Evolutionary conservation across 2,113 vertebrate species (phyloP).

Genomic region (Gorsachius goisagi): DNA sequence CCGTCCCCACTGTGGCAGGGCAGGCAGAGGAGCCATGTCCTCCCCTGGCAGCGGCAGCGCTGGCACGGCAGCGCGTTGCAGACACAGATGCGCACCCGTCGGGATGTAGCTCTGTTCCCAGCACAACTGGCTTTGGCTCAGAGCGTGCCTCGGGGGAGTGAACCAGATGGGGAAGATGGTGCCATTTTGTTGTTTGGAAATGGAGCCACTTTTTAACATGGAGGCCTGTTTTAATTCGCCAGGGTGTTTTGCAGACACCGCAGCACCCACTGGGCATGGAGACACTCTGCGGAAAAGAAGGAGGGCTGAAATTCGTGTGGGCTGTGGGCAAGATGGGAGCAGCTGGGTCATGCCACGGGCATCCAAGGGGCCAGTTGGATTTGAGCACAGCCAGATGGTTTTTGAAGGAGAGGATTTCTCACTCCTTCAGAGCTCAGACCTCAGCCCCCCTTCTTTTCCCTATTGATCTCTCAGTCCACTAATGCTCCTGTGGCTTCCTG

Average conservation of each 20-base stretch:
- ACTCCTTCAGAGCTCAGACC: background rate
- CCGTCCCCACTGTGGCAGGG: rapidly evolving
- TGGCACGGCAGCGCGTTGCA: background rate
- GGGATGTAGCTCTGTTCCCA: slow-evolving; percentile 3
- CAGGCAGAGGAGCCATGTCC: background rate
- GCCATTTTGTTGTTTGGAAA: background rate
- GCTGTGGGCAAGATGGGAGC: background rate
- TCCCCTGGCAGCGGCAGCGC: rapidly evolving
- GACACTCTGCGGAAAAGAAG: background rate
- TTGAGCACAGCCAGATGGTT: background rate
- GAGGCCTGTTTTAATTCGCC: background rate
- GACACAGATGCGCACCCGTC: background rate
- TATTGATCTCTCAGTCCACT: rapidly evolving
- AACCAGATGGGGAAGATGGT: slow-evolving; percentile 8
- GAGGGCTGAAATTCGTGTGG: background rate
- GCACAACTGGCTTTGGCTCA: background rate
- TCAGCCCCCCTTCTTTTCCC: background rate
- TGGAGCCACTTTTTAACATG: background rate
- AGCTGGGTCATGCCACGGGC: background rate
- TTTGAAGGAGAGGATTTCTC: background rate
- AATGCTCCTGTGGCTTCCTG: rapidly evolving
- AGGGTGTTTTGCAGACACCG: background rate
- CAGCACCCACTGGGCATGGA: background rate
- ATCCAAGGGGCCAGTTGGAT: background rate
- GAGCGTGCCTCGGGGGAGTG: background rate